Base-by-base conservation (phyloP, 2,888 invertebrate genomes). In the Pherbina coryleti region DNA sequence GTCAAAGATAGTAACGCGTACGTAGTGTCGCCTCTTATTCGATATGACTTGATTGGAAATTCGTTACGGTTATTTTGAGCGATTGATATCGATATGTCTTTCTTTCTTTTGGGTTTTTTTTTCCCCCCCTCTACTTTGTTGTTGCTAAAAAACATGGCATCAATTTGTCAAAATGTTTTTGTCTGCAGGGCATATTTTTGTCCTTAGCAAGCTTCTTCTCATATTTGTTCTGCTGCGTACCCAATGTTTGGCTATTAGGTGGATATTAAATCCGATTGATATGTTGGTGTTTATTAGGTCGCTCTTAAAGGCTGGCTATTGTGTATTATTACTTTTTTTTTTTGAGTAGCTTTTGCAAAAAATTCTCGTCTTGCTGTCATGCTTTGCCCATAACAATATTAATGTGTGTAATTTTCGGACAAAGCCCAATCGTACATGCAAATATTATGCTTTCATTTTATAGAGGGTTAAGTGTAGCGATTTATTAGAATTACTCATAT, bases 41-140 rank as follows among this genome's bases (percentile, higher is more conserved):
- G 44, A 80, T 84, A 82, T 79, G 81, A 80, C 82, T 83, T 86
- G 87, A 87, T 87, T 86, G 86, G 84, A 82, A 82, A 84, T 86
- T 86, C 83, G 87, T 86, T 85, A 87, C 87, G 86, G 83, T 79
- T 75, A 70, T 79, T 79, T 79, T 73, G 75, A 81, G 80, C 80
- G 79, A 82, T 83, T 79, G 77, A 77, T 75, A 51, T 72, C 80
- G 77, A 79, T 82, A 78, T 79, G 78, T 82, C 74, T 74, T 70
- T 37, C 75, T 76, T 74, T 70, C 4, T 14, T 74, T 19, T 74
- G 22, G 11, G 4, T 57, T 3, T 17, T 57, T 7, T 73, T n/a
- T 31, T 19, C 8, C 62, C 62, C 14, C 49, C 9, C 28, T 22
- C 17, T n/a, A 28, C 25, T 34, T 28, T 72, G 55, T 9, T 72